phyloP scores from a whole-genome alignment of 2,113 vertebrate genomes.

The Daubentonia madagascariensis region DNA sequence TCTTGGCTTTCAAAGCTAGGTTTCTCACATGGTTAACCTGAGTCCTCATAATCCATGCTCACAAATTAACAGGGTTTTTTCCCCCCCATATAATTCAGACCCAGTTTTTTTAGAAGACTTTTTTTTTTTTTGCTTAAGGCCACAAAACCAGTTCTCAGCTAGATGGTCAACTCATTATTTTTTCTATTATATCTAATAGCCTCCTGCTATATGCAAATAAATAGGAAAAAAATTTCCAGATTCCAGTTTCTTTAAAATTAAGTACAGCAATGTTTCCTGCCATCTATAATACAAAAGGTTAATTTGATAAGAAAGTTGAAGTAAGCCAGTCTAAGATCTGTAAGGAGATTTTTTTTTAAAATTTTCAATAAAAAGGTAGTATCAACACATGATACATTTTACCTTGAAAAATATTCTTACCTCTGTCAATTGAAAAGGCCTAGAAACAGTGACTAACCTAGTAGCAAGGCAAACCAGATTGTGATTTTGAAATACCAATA shows the following conservation, averaged over 20 bases:
- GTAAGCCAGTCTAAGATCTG: not conserved
- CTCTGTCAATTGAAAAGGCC: not conserved
- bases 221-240: not conserved
- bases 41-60: not conserved
- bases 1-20: not conserved
- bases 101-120: too few relatives aligned
- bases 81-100: too few relatives aligned
- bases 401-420: not conserved
- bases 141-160: not conserved
- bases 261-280: not conserved
- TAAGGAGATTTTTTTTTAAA: not conserved
- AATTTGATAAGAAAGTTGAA: not conserved
- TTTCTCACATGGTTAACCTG: not conserved
- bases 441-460: not conserved
- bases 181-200: not conserved
- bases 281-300: not conserved
- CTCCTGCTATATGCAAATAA: not conserved
- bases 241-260: not conserved
- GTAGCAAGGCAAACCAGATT: not conserved
- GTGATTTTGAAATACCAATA: not conserved
- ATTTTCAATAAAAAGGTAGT: not conserved
- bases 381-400: slow-evolving; percentile 9
- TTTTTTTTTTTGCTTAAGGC: not conserved
- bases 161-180: not conserved
- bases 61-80: too few relatives aligned